Conservation (phyloP, 2,797 vertebrate genomes). For the Emydoidea blandingii region DNA sequence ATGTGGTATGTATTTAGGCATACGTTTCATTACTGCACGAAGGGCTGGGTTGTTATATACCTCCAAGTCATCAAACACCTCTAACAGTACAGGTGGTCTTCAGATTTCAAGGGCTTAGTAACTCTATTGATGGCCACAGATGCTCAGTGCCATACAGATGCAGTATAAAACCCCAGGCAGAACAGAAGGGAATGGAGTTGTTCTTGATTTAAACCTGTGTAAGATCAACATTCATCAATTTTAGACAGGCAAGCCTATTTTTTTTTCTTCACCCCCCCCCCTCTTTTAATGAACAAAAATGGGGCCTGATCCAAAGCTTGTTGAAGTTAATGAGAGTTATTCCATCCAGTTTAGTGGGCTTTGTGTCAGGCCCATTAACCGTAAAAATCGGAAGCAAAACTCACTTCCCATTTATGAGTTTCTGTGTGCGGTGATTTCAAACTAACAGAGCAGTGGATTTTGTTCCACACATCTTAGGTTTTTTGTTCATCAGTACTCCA, state of each 20-base stretch:
- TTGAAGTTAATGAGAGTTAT: background rate
- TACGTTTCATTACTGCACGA: background rate
- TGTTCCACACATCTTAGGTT: fast-evolving
- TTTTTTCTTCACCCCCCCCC: too few species aligned
- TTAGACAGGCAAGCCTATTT: background rate
- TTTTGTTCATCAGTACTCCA: background rate
- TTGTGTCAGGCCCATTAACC: fast-evolving
- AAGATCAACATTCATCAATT: background rate
- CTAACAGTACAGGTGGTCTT: background rate
- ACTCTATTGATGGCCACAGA: background rate
- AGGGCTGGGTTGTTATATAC: background rate
- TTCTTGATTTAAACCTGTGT: background rate
- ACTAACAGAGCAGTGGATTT: background rate
- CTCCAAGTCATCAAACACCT: background rate
- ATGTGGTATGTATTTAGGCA: background rate
- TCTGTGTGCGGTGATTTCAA: background rate
- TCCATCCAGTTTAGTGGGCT: background rate
- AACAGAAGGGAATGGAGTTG: background rate
- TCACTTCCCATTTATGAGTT: fast-evolving
- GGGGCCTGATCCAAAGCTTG: background rate
- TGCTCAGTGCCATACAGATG: background rate
- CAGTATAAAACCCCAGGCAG: background rate
- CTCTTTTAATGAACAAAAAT: background rate
- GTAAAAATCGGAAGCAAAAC: fast-evolving
- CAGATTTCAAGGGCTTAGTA: background rate